Base-by-base conservation (phyloP, 2,113 vertebrate genomes). In the Tragelaphus buxtoni region DNA sequence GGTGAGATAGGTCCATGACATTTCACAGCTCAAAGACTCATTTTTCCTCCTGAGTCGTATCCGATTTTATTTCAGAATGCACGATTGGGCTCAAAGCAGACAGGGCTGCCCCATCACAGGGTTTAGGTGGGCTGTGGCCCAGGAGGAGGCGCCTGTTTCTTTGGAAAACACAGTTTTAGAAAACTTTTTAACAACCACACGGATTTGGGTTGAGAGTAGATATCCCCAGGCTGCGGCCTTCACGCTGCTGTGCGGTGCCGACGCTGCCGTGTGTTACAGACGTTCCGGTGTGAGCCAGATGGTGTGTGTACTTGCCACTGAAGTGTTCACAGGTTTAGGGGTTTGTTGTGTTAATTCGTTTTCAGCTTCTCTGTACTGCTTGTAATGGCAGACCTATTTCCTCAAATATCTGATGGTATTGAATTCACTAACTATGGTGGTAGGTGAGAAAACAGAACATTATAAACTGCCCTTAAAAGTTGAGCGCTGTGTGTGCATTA, bases 401-500 rank as follows among this genome's bases (percentile, higher is more conserved):
- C 79, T 18, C 14, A 1, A 77, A 12, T 22, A 12, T 30, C 63
- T 55, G 88, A 42, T n/a, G 42, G 49, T 4, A 14, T 0, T 5
- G 72, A 49, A 17, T 9, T 83, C 26, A 13, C 30, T 69, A 26
- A 39, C 22, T 24, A 17, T 2, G 22, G 7, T 17, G 32, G 69
- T 28, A 28, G 45, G 56, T 32, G 39, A 85, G 24, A 47, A 32
- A 39, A 24, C 28, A 35, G 65, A 11, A 8, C 22, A 1, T 13
- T 20, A 51, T 2, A 45, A 28, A 28, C 72, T 9, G 69, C 17
- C 35, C 35, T 69, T 42, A 24, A 13, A 26, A 24, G 39, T 1
- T 45, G 13, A 11, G 16, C 5, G 0, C 5, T 9, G 3, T 1
- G 13, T 18, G 0, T 39, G 13, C 5, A 0, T 49, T 26, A 7